Evolutionary conservation across 2,888 invertebrate genomes (phyloP), one percentile per base, ranked within the genome.

Genomic region (Gryllus longicercus): DNA sequence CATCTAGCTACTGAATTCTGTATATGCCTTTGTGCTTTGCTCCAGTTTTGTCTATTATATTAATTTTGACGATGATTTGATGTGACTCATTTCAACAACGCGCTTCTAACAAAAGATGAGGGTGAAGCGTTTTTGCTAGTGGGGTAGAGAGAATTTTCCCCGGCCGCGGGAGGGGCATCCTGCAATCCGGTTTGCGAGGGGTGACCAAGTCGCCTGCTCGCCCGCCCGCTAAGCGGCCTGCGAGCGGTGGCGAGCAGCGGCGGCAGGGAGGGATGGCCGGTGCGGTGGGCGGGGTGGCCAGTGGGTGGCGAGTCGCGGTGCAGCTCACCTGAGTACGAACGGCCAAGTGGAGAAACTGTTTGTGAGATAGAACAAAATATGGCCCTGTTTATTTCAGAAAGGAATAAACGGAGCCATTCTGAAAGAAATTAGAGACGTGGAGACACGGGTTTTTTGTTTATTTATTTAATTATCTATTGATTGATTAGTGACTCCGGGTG

Each of bases 61-160:
- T 82, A 82, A 81, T 82, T 82, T 82, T 82, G 81, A 81, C 81
- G 80, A 75, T 82, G 81, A 82, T 82, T 82, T 79, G 80, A 82
- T 82, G 80, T 80, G 82, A 82, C 80, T 80, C 82, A 81, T 77
- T 63, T 82, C 77, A 78, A 82, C 82, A 82, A 82, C 81, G 79
- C 80, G 50, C 18, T 16, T 80, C 80, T 80, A 81, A 82, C 82
- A 82, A 82, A 82, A 82, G 82, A 79, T 79, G 23, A 14, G 79
- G 49, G 78, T 23, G 63, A 38, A 51, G 76, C 76, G 18, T 79
- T 79, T 75, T 38, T 25, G 78, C n/a, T 63, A 51, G 63, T 78
- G 77, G 76, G 79, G 18, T 76, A 49, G 77, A 51, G 76, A 76
- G 76, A 21, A 77, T 49, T 77, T 49, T 77, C 14, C 77, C 49